Conservation (phyloP, 1,140 invertebrate species). For the Drosophila azteca region DNA sequence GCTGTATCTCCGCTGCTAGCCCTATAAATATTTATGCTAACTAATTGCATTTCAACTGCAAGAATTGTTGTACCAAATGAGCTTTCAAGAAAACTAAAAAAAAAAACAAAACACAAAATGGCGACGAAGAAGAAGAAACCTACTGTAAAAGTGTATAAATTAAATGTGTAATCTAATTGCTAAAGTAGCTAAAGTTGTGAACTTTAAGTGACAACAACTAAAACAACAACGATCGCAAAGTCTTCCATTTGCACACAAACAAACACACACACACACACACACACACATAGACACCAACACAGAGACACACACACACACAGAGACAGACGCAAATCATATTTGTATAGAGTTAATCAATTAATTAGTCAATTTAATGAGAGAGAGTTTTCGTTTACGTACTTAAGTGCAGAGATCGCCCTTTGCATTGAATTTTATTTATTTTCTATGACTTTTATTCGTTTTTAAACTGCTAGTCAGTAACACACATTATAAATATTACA, state of each 20-base stretch:
- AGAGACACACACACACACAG: conserved; percentile 3
- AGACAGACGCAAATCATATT: conserved; percentile 36
- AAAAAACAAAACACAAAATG: conserved; percentile 14
- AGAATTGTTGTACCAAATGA: conserved; percentile 75
- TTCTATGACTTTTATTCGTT: conserved; percentile 53
- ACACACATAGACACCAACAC: not conserved
- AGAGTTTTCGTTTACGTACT: conserved; percentile 68
- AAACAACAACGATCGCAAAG: conserved; percentile 74
- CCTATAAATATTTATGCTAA: conserved; percentile 48
- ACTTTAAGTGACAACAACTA: conserved; percentile 52
- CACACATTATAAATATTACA: conserved; percentile 42
- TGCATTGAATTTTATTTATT: conserved; percentile 71
- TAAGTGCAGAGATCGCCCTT: conserved; percentile 50
- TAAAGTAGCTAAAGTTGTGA: conserved; percentile 68
- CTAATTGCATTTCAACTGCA: conserved; percentile 75
- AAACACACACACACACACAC: not conserved
- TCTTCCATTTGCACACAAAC: conserved; percentile 69
- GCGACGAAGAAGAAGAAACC: not conserved
- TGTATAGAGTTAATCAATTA: conserved; percentile 55
- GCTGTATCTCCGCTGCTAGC: conserved; percentile 23
- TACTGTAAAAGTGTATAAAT: conserved; percentile 29
- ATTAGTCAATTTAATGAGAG: conserved; percentile 63
- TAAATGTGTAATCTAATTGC: conserved; percentile 49
- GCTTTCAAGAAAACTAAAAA: conserved; percentile 54
- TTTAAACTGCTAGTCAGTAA: conserved; percentile 81